phyloP scores from a whole-genome alignment of 2,113 vertebrate species.

The Oxygymnocypris stewartii region DNA sequence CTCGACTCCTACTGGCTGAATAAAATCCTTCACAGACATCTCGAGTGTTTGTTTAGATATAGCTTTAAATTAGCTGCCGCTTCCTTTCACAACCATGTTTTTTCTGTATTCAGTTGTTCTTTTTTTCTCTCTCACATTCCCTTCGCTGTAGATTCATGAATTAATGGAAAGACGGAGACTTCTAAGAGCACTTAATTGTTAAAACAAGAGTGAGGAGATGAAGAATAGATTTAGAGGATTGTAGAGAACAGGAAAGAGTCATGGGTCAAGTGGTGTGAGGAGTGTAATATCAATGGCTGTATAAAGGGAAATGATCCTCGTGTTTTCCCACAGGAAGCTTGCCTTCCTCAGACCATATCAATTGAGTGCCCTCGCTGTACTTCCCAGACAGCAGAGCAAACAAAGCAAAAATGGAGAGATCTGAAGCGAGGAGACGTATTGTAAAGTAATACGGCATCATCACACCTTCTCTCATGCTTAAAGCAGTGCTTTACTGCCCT shows the following conservation, averaged over 20 bases:
- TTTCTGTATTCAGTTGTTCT: background rate
- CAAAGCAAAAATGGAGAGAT: constrained; percentile 31
- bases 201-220: constrained; percentile 19
- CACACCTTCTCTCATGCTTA: background rate
- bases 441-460: constrained; percentile 23
- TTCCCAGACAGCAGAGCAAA: constrained; percentile 8
- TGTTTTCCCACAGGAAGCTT: background rate
- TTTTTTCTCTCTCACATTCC: background rate
- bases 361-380: constrained; percentile 21
- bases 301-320: constrained; percentile 1
- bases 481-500: constrained; percentile 11
- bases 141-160: constrained; percentile 13
- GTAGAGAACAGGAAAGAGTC: constrained; percentile 6
- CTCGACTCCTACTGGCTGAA: background rate
- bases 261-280: constrained; percentile 17
- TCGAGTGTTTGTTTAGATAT: background rate
- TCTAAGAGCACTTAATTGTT: constrained; percentile 29
- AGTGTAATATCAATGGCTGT: too few species aligned
- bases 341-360: background rate
- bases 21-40: background rate
- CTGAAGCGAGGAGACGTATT: constrained; percentile 3
- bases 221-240: constrained; percentile 19
- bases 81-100: background rate
- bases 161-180: background rate
- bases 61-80: background rate